Evolutionary conservation across 2,888 invertebrate species (phyloP).

Genomic region (Lordiphosa fenestrarum): DNA sequence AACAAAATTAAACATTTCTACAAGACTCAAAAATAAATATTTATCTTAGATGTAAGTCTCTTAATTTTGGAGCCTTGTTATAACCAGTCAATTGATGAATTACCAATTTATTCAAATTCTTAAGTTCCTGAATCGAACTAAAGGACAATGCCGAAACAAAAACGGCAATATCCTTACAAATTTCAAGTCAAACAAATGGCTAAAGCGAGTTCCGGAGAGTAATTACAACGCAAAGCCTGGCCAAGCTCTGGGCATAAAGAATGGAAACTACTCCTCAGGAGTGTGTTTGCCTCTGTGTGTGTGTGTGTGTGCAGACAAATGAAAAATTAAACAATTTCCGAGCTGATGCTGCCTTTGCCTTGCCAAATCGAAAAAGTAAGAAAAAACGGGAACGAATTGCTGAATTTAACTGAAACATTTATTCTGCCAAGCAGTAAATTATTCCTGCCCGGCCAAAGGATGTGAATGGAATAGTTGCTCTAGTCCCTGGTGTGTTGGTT

Average conservation of each 20-base stretch:
- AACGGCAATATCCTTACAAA: slow-evolving; percentile 60
- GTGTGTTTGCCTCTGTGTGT: slow-evolving; percentile 12
- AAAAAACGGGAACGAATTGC: slow-evolving; percentile 57
- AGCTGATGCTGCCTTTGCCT: slow-evolving; percentile 21
- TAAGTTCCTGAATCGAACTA: slow-evolving; percentile 34
- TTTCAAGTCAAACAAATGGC: slow-evolving; percentile 69
- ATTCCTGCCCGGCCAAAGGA: slow-evolving; percentile 44
- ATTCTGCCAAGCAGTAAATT: slow-evolving; percentile 68
- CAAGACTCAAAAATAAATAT: no score
- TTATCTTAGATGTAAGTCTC: no score
- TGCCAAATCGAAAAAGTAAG: not conserved
- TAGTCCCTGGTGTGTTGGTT: slow-evolving; percentile 25
- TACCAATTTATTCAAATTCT: slow-evolving; percentile 11
- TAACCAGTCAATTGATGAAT: not conserved
- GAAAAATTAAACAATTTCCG: slow-evolving; percentile 74
- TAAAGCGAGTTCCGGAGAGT: slow-evolving; percentile 54
- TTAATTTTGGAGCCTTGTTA: no score
- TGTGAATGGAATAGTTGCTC: slow-evolving; percentile 23
- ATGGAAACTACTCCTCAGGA: slow-evolving; percentile 10
- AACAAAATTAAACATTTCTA: no score
- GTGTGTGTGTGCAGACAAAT: slow-evolving; percentile 43
- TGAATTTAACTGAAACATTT: slow-evolving; percentile 72
- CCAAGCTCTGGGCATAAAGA: slow-evolving; percentile 17
- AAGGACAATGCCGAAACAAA: slow-evolving; percentile 3
- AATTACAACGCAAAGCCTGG: slow-evolving; percentile 53